Evolutionary conservation across 2,113 vertebrate genomes (phyloP), one percentile per base, ranked within the genome.

Genomic region (Gnathonemus longibarbis): DNA sequence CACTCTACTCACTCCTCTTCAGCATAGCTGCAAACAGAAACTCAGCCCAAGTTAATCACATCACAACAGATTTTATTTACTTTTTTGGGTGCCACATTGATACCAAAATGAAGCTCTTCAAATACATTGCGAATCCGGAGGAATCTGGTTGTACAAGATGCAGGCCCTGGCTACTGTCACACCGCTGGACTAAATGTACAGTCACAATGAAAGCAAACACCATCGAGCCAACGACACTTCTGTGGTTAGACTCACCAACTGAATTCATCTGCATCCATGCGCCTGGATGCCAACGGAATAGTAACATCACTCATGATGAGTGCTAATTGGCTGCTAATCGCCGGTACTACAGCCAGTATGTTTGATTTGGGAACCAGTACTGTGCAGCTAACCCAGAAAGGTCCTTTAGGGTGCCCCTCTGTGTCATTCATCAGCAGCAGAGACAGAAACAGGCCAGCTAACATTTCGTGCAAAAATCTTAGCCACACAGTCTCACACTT

Each of bases 341-440:
- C 35, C 97, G 91, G 87, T 89, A 58, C 84, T n/a, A 84, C 4
- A 90, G 39, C 80, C 19, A 90, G 48, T 49, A 11, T 70, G 5
- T 83, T 83, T 83, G 84, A 58, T 19, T 46, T 50, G 88, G 24
- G 88, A 89, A 46, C 27, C 77, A 21, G 45, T 5, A 48, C 19
- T 48, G 45, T 84, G 83, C 45, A n/a, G 45, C 45, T 19, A 84
- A 48, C 21, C 10, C 42, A 84, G 83, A 48, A 39, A 48, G 45
- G 83, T 46, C 83, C 83, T 48, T 84, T 45, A 83, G 77, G 17
- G 83, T 24, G 83, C 17, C 2, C 48, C 39, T 46, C 21, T 84
- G 45, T 11, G 45, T 48, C 83, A 84, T 84, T 48, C 83, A 84
- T 48, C 83, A 84, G 19, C 21, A 46, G 42, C 45, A 45, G 21